phyloP scores from a whole-genome alignment of 2,888 invertebrate species.

The Dysmachus trigonus region DNA sequence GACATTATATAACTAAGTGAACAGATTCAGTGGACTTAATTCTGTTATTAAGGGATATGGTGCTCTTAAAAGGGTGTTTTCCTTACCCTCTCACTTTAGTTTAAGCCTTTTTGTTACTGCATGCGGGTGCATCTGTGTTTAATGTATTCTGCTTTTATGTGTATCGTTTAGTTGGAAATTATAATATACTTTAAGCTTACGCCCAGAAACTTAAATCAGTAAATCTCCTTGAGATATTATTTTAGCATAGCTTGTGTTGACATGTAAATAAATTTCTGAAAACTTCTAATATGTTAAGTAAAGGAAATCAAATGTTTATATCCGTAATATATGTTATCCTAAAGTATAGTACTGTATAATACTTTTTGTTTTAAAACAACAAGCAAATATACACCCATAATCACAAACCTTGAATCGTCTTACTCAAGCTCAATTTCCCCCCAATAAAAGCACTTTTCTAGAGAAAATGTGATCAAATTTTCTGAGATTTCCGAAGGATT shows the following conservation, averaged over 20 bases:
- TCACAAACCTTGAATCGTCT: not conserved
- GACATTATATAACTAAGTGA: not conserved
- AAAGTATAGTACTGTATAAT: not conserved
- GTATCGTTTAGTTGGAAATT: not conserved
- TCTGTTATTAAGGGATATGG: not conserved
- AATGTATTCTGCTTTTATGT: not conserved
- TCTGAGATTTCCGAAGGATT: not conserved
- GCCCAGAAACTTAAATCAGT: not conserved
- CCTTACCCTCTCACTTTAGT: not conserved
- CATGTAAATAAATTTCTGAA: not conserved
- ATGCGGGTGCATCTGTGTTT: not conserved
- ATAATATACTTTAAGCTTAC: not conserved
- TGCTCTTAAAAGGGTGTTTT: not conserved
- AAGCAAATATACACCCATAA: not conserved
- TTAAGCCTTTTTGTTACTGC: not conserved
- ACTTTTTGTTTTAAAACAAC: not conserved
- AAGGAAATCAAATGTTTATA: not conserved
- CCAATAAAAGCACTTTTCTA: not conserved
- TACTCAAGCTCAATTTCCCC: not conserved
- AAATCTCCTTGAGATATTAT: not conserved
- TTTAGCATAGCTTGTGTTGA: not conserved
- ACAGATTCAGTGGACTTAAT: not conserved
- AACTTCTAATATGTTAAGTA: not conserved
- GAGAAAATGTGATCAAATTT: not conserved
- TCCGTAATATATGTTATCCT: not conserved